Evolutionary conservation across 2,113 vertebrate species (phyloP), one percentile per base, ranked within the genome.

Genomic region (Spermophilus dauricus): DNA sequence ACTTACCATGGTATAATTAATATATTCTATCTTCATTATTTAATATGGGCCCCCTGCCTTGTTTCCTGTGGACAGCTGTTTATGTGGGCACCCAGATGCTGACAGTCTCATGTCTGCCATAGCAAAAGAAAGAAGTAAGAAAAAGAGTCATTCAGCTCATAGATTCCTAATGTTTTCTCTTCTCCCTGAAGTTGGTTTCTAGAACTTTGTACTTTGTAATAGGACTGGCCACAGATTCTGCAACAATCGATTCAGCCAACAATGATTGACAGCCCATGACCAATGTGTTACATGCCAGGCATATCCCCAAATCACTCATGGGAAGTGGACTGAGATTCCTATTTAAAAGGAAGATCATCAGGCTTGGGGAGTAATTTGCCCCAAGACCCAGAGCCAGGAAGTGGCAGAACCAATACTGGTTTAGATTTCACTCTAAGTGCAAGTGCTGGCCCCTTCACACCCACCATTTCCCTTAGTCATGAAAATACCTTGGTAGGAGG

Each of bases 1-100:
- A 97, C 87, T 98, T 98, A 93, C 78, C 51, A 89, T 91, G 72
- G 70, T 96, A 67, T 87, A 97, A 97, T 98, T 98, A 98, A 98
- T 75, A 61, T 88, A 93, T 91, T 96, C 70, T 37, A 94, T 96
- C 91, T 95, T 95, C 86, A 97, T 95, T 95, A 97, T 96, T 97
- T 93, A 97, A 93, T 89, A 95, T 85, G 86, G 65, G 39, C 89
- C 72, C 93, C 93, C 96, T 97, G 96, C 58, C 93, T 95, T 95
- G 80, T 95, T 95, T 94, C 80, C 56, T 65, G 65, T 32, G 89
- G 90, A 96, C 91, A 95, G 94, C 86, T 97, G 95, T 96, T 96
- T 95, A 89, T 85, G 72, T 93, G 78, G 86, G 53, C 20, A 85
- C 70, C 80, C 96, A 98, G 96, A 97, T 97, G 93, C 91, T 95